Base-by-base conservation (phyloP, 2,888 invertebrate genomes). In the Calliopum simillimum region DNA sequence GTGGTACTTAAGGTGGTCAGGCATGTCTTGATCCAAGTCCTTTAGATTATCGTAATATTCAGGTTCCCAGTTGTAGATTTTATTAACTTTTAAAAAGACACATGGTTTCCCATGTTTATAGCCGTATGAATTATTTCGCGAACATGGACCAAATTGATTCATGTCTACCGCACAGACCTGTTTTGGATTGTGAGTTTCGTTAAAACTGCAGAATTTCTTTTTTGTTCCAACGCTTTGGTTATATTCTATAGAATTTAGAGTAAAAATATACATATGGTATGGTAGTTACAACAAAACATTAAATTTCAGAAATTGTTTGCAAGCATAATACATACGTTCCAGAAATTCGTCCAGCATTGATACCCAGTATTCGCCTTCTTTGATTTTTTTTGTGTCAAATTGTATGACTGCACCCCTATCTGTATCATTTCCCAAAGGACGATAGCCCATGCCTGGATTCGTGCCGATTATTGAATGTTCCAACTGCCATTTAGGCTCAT, bases 51-150 rank as follows among this genome's bases (percentile, higher is more conserved):
- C 89, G 79, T 89, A 93, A 75, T 88, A 89, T 13, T 90, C 87
- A 0, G 95, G 94, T 63, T 85, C 75, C 94, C 94, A 95, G 68
- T 89, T 90, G 78, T 87, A 93, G 79, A 94, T 94, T 87, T 90
- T 92, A 85, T 97, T 97, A 66, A 97, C 86, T 84, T 96, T 96
- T 70, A 97, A 88, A 78, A 95, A 91, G 73, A 97, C 87, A 84
- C 97, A 97, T 5, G 96, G 96, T 49, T 90, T 88, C n/a, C 92
- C 91, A 58, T 88, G 87, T 70, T 89, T 88, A 82, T 91, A 96
- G 12, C 95, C 94, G 80, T 91, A 96, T 12, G 84, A 79, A 5
- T 87, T 81, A 1, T 77, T 74, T 1, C 85, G 80, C 2, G 88
- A 86, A 77, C 92, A 92, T 3, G 86, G 84, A 0, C 88, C 89